Conservation (phyloP, 2,113 vertebrate genomes). For the Trichechus manatus region DNA sequence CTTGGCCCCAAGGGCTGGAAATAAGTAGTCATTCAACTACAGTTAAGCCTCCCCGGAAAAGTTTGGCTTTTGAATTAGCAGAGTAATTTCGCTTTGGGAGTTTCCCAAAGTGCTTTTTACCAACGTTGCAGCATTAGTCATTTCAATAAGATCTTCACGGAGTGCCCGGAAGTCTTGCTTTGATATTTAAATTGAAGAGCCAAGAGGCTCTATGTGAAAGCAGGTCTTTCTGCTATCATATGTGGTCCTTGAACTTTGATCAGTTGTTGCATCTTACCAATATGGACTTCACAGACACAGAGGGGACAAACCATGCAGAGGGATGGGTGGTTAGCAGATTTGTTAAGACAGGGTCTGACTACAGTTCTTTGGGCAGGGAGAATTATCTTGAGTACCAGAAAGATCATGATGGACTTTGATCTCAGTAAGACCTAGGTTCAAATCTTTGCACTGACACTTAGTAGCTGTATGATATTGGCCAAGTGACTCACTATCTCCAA, state of each 20-base stretch:
- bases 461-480: not conserved
- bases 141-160: not conserved
- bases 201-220: not conserved
- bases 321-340: not conserved
- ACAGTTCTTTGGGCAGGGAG: not conserved
- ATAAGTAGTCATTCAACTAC: not conserved
- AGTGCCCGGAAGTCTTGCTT: slow-evolving; percentile 25
- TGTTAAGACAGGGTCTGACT: not conserved
- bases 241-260: not conserved
- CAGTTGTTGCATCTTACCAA: not conserved
- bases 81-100: slow-evolving; percentile 40
- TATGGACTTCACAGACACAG: not conserved
- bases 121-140: not conserved
- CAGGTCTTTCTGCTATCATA: not conserved
- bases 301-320: not conserved
- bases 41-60: slow-evolving; percentile 23
- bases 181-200: slow-evolving; percentile 41
- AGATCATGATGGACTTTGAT: not conserved
- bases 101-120: slow-evolving; percentile 25
- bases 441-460: not conserved
- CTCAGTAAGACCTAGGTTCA: not conserved
- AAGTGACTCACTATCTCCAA: not conserved
- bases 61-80: slow-evolving; percentile 23
- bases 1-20: slow-evolving; percentile 34
- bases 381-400: not conserved